A percentile compares a stretch with the other conserved stretches of the same genome.
phyloP scores from a whole-genome alignment of 1,140 invertebrate genomes.

The Apolygus lucorum region DNA sequence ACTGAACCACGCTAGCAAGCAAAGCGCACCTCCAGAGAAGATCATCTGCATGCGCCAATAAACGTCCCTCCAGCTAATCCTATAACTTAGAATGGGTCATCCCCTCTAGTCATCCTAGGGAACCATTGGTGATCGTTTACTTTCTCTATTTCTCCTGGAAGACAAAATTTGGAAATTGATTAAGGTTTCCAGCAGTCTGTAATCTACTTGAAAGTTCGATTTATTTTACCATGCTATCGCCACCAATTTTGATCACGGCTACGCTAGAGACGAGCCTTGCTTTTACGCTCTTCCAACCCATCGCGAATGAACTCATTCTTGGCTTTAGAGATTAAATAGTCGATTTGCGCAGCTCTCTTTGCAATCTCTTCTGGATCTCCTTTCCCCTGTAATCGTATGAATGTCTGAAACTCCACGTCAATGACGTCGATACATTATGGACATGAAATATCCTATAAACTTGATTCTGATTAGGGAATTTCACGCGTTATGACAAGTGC shows the following conservation, averaged over 20 bases:
- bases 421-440: conserved; percentile 37
- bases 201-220: not conserved
- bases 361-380: conserved; percentile 52
- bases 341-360: conserved; percentile 52
- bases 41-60: conserved; percentile 61
- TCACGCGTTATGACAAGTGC: not conserved
- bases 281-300: conserved; percentile 62
- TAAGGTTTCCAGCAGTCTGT: not conserved
- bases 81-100: conserved; percentile 61
- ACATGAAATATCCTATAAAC: not conserved
- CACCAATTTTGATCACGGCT: conserved; percentile 64
- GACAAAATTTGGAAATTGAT: not conserved
- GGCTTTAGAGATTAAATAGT: conserved; percentile 56
- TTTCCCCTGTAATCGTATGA: conserved; percentile 46
- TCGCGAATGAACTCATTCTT: conserved; percentile 66
- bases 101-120: conserved; percentile 50
- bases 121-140: not conserved
- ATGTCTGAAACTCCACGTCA: conserved; percentile 62
- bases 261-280: conserved; percentile 59
- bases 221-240: conserved; percentile 48
- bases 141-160: not conserved
- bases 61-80: conserved; percentile 59
- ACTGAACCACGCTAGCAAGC: too few relatives aligned
- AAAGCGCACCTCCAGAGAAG: conserved; percentile 56
- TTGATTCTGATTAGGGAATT: not conserved